Conservation (phyloP, 2,888 invertebrate species). For the Trichacis sp. region DNA sequence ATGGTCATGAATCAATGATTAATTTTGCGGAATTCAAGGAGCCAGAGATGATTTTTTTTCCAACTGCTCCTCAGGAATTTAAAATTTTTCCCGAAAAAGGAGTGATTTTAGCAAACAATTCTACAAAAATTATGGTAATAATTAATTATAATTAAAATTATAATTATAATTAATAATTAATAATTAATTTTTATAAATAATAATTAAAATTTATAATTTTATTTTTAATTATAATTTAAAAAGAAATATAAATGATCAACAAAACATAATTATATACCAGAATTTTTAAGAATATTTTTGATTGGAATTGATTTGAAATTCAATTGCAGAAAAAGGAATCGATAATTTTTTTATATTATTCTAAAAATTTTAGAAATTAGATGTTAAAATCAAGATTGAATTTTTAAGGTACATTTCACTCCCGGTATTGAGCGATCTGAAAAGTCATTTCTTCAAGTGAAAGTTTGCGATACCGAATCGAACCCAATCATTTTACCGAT, state of each 20-base stretch:
- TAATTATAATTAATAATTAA: too few relatives aligned
- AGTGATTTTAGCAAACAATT: conserved; percentile 69
- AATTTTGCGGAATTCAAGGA: conserved; percentile 70
- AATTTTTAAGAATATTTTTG: too few relatives aligned
- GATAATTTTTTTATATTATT: conserved; percentile 4
- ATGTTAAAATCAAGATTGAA: not conserved
- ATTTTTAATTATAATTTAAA: not conserved
- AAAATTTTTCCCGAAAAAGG: conserved; percentile 70
- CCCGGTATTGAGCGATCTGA: conserved; percentile 71
- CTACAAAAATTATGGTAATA: conserved; percentile 68
- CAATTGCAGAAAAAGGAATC: not conserved
- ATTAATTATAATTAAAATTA: too few relatives aligned
- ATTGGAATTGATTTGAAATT: too few relatives aligned
- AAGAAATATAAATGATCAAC: conserved; percentile 12
- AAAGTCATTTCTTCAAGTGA: conserved; percentile 70
- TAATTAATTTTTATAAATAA: not conserved
- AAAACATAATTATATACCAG: too few relatives aligned
- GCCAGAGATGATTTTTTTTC: conserved; percentile 64
- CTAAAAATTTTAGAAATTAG: conserved; percentile 28
- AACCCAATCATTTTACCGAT: conserved; percentile 72
- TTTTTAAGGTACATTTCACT: conserved; percentile 71
- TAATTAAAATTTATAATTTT: conserved; percentile 7
- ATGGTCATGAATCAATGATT: conserved; percentile 72
- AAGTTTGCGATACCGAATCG: conserved; percentile 73
- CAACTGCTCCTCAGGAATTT: conserved; percentile 73